phyloP scores from a whole-genome alignment of 2,888 invertebrate genomes.

The Parnassius orleans region DNA sequence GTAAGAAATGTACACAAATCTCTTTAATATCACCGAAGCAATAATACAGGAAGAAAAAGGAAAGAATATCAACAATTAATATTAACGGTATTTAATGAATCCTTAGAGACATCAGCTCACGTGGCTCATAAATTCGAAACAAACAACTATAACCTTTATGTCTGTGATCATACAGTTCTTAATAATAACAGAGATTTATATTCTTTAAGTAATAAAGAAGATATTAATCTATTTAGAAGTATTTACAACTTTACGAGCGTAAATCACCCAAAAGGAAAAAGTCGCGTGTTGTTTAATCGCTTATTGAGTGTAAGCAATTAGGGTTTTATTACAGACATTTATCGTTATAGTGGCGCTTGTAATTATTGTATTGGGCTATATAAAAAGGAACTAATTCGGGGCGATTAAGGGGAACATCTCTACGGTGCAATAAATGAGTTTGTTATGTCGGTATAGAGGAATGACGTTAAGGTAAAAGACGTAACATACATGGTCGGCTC shows the following conservation, averaged over 20 bases:
- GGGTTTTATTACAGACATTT: slow-evolving; percentile 31
- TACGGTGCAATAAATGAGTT: neutral
- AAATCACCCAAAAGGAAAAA: slow-evolving; percentile 40
- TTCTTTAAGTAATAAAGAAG: slow-evolving; percentile 1
- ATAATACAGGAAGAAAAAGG: slow-evolving; percentile 8
- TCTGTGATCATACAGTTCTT: slow-evolving; percentile 14
- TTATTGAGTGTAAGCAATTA: slow-evolving; percentile 38
- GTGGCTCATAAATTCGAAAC: neutral
- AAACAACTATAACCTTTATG: neutral
- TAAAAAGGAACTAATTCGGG: slow-evolving; percentile 30
- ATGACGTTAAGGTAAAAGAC: too few species aligned
- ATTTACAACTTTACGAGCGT: slow-evolving; percentile 40
- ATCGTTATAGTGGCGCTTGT: slow-evolving; percentile 38
- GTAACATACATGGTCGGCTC: too few species aligned
- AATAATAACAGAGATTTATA: neutral
- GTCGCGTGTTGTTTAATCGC: slow-evolving; percentile 32
- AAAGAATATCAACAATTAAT: slow-evolving; percentile 27
- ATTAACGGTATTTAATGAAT: slow-evolving; percentile 26
- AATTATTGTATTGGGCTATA: slow-evolving; percentile 31
- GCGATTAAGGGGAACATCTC: slow-evolving; percentile 17
- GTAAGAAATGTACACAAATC: neutral
- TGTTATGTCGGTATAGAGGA: too few species aligned
- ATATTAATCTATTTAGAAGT: slow-evolving; percentile 35
- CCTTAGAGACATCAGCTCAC: slow-evolving; percentile 7
- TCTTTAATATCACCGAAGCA: slow-evolving; percentile 1